Evolutionary conservation across 1,140 invertebrate genomes (phyloP).

Genomic region (Conus ventricosus): DNA sequence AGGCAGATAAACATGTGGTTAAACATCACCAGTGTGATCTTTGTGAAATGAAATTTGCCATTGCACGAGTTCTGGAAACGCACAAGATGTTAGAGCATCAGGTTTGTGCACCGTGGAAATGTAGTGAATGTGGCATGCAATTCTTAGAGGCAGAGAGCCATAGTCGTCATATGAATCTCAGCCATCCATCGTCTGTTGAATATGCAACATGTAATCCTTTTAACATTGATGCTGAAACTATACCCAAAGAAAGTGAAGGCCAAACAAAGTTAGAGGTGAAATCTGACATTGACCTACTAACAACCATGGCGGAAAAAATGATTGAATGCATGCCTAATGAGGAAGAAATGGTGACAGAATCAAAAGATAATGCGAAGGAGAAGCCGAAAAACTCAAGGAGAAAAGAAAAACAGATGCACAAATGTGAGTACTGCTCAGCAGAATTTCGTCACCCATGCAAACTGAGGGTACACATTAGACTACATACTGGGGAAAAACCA

Average conservation of each 20-base stretch:
- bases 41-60: neutral
- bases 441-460: conserved; percentile 2
- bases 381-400: neutral
- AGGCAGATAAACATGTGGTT: neutral
- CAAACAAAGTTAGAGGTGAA: neutral
- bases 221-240: neutral
- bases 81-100: conserved; percentile 30
- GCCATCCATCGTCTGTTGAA: neutral
- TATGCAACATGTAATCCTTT: neutral
- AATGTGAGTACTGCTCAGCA: conserved; percentile 2
- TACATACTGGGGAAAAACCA: conserved; percentile 17
- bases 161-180: neutral
- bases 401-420: neutral
- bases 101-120: neutral
- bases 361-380: neutral
- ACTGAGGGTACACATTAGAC: neutral
- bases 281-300: neutral
- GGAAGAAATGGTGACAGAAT: neutral
- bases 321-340: neutral
- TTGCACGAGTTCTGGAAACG: neutral
- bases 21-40: conserved; percentile 15
- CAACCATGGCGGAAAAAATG: neutral
- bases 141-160: neutral
- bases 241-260: neutral
- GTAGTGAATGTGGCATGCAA: conserved; percentile 8